A percentile compares a stretch with the other conserved stretches of the same genome.
phyloP scores from a whole-genome alignment of 2,888 invertebrate genomes.

The Archaeoteleia sp. region DNA sequence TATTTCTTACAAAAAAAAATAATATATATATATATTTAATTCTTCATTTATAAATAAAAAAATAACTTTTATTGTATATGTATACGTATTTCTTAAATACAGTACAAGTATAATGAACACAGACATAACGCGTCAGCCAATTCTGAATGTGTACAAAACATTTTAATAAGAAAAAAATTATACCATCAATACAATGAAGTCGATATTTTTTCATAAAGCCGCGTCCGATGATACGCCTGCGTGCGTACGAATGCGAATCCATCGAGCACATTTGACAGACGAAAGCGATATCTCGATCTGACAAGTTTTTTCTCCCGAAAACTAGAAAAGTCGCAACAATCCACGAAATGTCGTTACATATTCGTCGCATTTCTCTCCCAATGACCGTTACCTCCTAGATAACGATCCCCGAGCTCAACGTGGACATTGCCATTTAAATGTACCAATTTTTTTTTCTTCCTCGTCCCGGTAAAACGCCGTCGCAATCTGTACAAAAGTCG shows the following conservation, averaged over 20 bases:
- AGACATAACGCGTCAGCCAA: too few relatives aligned
- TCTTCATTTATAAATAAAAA: too few relatives aligned
- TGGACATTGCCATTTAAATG: conserved; percentile 13
- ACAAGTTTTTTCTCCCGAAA: conserved; percentile 10
- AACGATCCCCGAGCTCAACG: conserved; percentile 15
- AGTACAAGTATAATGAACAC: too few relatives aligned
- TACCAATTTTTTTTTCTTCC: conserved; percentile 2
- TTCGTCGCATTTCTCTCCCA: conserved; percentile 5
- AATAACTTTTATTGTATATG: too few relatives aligned
- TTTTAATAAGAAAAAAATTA: too few relatives aligned
- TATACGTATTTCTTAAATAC: too few relatives aligned
- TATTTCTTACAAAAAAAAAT: too few relatives aligned
- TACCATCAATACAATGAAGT: conserved; percentile 9
- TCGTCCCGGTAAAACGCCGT: not conserved
- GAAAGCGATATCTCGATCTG: conserved; percentile 7
- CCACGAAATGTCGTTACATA: conserved; percentile 1
- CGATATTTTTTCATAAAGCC: conserved; percentile 22
- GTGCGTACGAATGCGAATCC: conserved; percentile 26
- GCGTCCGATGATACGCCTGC: conserved; percentile 30
- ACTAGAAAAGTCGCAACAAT: conserved; percentile 2
- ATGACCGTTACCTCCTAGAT: conserved; percentile 25
- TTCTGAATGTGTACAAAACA: too few relatives aligned
- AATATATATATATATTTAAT: too few relatives aligned
- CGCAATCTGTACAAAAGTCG: conserved; percentile 24
- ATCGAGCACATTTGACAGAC: conserved; percentile 15